Conservation (phyloP, 2,113 vertebrate genomes). For the Oryzias javanicus region DNA sequence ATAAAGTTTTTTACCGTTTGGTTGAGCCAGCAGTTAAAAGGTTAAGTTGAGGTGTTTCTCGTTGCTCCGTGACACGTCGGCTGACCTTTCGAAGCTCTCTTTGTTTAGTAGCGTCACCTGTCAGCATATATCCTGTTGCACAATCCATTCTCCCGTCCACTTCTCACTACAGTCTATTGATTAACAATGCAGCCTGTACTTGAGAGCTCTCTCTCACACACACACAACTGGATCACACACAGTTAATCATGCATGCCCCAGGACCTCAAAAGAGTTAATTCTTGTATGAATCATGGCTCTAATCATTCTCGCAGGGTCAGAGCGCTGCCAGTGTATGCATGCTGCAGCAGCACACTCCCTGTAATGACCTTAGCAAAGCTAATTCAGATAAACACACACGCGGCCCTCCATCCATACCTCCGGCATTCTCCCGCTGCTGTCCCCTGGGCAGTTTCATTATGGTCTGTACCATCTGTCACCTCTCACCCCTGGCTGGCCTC, state of each 20-base stretch:
- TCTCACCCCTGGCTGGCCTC: slow-evolving; percentile 37
- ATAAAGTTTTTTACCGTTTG: too few species aligned
- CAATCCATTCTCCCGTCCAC: too few species aligned
- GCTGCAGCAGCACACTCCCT: slow-evolving; percentile 10
- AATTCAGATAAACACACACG: slow-evolving; percentile 37
- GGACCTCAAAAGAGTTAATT: slow-evolving; percentile 13
- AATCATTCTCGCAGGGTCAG: slow-evolving; percentile 29
- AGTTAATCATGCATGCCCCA: neutral
- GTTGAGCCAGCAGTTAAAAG: too few species aligned
- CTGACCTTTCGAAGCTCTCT: too few species aligned
- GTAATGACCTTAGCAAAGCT: slow-evolving; percentile 41
- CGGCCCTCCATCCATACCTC: slow-evolving; percentile 22
- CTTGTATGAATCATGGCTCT: slow-evolving; percentile 23
- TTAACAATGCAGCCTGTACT: too few species aligned
- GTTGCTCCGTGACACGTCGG: too few species aligned
- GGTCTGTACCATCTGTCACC: slow-evolving; percentile 39
- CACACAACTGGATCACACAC: too few species aligned
- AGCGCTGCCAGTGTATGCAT: slow-evolving; percentile 28
- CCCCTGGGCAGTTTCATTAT: slow-evolving; percentile 21
- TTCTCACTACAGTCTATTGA: too few species aligned
- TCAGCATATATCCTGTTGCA: too few species aligned
- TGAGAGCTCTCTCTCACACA: too few species aligned
- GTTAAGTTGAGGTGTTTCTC: too few species aligned
- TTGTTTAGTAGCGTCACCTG: too few species aligned
- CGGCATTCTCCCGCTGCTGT: slow-evolving; percentile 15